A percentile compares a stretch with the other conserved stretches of the same genome.
These are phyloP conservation scores for Lasioglossum leucozonium DNA, from an alignment of 2,888 invertebrate species.

Conservation along the genomic window DNA sequence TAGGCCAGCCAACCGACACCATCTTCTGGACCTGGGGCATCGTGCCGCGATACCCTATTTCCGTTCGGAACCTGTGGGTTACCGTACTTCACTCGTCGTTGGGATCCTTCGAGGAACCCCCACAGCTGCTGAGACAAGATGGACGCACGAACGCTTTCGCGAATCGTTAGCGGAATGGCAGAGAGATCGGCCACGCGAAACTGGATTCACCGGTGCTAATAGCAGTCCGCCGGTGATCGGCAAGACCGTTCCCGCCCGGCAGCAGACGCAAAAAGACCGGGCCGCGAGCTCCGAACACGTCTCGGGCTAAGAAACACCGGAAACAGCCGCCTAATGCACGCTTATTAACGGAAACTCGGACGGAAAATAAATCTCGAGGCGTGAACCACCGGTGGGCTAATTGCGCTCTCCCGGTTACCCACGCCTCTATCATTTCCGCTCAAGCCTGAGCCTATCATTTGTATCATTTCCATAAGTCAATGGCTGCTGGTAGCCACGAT, in stretches of 20 bases:
- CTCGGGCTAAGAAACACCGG: not conserved
- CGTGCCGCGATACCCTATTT: not conserved
- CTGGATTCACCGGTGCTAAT: not conserved
- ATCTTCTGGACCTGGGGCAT: not conserved
- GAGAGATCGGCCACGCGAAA: not conserved
- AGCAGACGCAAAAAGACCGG: not conserved
- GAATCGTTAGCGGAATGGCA: not conserved
- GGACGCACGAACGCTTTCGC: not conserved
- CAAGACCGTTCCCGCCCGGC: not conserved
- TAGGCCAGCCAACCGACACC: not conserved
- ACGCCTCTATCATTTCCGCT: constrained; percentile 13
- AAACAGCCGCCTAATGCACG: constrained; percentile 12
- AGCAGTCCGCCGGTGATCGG: no score
- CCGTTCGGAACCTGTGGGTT: not conserved
- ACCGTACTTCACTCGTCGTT: no score
- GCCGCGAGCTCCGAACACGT: not conserved
- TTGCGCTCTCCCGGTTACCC: not conserved
- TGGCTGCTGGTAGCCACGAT: not conserved
- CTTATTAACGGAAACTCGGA: constrained; percentile 2
- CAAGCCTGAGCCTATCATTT: constrained; percentile 4
- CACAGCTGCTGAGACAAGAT: no score
- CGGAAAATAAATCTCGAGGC: constrained; percentile 5
- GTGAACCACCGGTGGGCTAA: not conserved
- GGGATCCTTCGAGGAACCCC: no score
- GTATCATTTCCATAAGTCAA: constrained; percentile 9